A percentile compares a stretch with the other conserved stretches of the same genome.
phyloP scores from a whole-genome alignment of 2,797 vertebrate species.

The Sebastes minor region DNA sequence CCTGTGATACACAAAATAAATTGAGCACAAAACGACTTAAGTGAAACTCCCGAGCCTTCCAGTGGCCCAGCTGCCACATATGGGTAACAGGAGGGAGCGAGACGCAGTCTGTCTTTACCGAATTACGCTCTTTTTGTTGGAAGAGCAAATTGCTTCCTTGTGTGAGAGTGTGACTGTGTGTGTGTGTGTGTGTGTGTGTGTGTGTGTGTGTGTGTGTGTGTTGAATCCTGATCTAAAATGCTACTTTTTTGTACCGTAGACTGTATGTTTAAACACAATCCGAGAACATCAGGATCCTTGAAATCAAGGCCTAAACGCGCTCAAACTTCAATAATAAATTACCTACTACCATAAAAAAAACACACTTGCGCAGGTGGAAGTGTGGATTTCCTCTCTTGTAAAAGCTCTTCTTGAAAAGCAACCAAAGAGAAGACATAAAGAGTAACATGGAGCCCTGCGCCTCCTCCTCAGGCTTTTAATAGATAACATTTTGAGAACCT shows the following conservation, averaged over 20 bases:
- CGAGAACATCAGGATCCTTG: conserved; percentile 1
- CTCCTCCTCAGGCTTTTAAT: conserved; percentile 62
- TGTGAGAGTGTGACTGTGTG: conserved; percentile 30
- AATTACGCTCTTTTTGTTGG: conserved; percentile 65
- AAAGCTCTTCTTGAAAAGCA: conserved; percentile 47
- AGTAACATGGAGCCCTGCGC: conserved; percentile 27
- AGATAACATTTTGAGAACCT: conserved; percentile 65
- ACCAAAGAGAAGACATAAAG: conserved; percentile 47
- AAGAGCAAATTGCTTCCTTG: conserved; percentile 69
- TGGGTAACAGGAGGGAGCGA: conserved; percentile 42
- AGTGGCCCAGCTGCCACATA: conserved; percentile 56
- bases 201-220: not conserved
- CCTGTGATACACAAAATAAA: conserved; percentile 59
- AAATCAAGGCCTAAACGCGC: conserved; percentile 43
- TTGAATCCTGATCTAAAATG: conserved; percentile 37
- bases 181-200: not conserved
- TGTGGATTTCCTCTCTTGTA: conserved; percentile 48
- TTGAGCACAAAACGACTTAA: conserved; percentile 67
- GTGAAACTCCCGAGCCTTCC: conserved; percentile 60
- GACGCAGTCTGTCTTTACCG: conserved; percentile 49
- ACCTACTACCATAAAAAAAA: conserved; percentile 15
- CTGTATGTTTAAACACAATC: not conserved
- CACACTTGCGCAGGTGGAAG: conserved; percentile 34
- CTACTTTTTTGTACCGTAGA: conserved; percentile 20
- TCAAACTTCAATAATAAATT: conserved; percentile 40